These are phyloP conservation scores for Sialis fuliginosa DNA, from an alignment of 2,888 invertebrate species.

Conservation along the genomic window DNA sequence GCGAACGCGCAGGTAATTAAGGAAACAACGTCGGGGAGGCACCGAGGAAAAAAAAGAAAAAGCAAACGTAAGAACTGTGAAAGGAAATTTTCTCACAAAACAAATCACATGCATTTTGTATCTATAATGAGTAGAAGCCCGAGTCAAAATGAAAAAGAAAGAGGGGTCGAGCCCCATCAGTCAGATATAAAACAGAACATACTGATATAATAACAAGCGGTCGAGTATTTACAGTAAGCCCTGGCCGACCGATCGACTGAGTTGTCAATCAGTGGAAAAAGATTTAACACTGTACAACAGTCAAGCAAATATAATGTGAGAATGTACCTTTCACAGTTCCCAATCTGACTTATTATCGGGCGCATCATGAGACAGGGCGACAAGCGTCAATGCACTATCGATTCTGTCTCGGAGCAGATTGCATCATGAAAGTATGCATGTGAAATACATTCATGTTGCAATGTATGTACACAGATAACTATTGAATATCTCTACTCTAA, in stretches of 20 bases:
- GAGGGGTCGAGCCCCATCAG: conserved; percentile 15
- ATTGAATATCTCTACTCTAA: background rate
- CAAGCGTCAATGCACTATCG: background rate
- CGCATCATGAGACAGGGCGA: background rate
- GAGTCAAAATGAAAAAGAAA: conserved; percentile 26
- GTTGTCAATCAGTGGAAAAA: conserved; percentile 10
- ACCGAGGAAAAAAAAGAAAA: conserved; percentile 40
- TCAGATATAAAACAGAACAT: background rate
- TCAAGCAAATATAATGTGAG: conserved; percentile 31
- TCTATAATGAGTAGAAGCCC: conserved; percentile 23
- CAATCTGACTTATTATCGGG: conserved; percentile 46
- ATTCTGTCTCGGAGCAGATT: background rate
- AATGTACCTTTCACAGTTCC: conserved; percentile 63
- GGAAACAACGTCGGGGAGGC: conserved; percentile 1
- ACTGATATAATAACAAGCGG: conserved; percentile 26
- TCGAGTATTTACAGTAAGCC: conserved; percentile 37
- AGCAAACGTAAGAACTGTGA: conserved; percentile 75
- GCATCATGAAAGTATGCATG: conserved; percentile 1
- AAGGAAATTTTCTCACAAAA: conserved; percentile 67
- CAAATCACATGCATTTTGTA: conserved; percentile 43
- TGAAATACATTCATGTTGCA: conserved; percentile 1
- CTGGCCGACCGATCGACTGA: conserved; percentile 23
- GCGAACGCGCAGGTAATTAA: background rate
- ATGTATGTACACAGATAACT: background rate
- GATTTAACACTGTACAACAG: conserved; percentile 16